Evolutionary conservation across 1,140 invertebrate species (phyloP).

Genomic region (Cherax quadricarinatus): DNA sequence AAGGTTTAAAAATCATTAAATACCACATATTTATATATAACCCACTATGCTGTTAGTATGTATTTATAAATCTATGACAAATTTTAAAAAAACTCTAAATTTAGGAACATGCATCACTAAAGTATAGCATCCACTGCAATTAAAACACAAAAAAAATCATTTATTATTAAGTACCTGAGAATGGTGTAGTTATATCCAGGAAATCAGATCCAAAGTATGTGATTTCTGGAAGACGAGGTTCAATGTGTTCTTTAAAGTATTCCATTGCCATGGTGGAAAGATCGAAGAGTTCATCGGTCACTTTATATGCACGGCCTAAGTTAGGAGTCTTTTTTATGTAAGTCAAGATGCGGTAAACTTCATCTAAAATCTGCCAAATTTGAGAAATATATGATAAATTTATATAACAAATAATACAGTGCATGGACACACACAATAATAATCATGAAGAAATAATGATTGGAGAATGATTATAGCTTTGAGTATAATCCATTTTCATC

Average conservation of each 20-base stretch:
- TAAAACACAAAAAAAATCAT: not conserved
- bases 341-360: constrained; percentile 88
- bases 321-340: constrained; percentile 88
- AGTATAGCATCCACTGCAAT: too few species aligned
- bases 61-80: too few species aligned
- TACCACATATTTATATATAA: too few species aligned
- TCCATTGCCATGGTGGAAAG: constrained; percentile 95
- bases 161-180: constrained; percentile 41
- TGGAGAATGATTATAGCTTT: too few species aligned
- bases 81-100: too few species aligned
- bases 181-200: constrained; percentile 80
- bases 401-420: not conserved
- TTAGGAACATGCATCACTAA: too few species aligned
- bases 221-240: constrained; percentile 90
- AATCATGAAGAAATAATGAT: too few species aligned
- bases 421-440: not conserved
- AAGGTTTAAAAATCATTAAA: too few species aligned
- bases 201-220: constrained; percentile 91
- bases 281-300: constrained; percentile 94
- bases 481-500: too few species aligned
- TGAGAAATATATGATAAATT: not conserved
- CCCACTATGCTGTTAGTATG: too few species aligned
- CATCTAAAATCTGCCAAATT: constrained; percentile 80
- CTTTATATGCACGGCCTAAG: constrained; percentile 88
- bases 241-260: constrained; percentile 93